phyloP scores from a whole-genome alignment of 2,797 vertebrate genomes.

The Hippocampus kuda region DNA sequence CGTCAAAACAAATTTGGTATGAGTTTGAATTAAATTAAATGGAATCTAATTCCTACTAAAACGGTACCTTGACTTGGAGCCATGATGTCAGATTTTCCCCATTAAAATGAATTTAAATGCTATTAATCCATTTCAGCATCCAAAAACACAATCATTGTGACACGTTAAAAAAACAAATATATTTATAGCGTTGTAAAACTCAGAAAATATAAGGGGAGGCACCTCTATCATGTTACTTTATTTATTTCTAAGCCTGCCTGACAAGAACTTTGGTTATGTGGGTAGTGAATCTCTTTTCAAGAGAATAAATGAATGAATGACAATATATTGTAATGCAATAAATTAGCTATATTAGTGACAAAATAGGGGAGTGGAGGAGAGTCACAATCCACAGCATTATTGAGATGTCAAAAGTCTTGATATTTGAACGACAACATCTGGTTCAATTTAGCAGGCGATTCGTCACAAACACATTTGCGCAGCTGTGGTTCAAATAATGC shows the following conservation, averaged over 20 bases:
- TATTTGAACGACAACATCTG: neutral
- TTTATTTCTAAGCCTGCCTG: neutral
- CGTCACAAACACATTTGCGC: neutral
- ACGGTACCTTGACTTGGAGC: neutral
- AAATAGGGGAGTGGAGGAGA: neutral
- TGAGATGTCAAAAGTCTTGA: neutral
- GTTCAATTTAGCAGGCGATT: neutral
- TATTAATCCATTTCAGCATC: neutral
- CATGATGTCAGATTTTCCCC: too few species aligned
- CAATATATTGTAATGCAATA: neutral
- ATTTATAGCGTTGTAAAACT: too few species aligned
- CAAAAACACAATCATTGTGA: neutral
- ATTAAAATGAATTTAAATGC: too few species aligned
- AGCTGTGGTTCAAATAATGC: neutral
- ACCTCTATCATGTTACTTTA: neutral
- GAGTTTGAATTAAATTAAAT: neutral
- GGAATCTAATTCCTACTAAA: neutral
- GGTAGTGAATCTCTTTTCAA: neutral
- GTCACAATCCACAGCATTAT: neutral
- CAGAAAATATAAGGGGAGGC: too few species aligned
- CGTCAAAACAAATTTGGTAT: neutral
- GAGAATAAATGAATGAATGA: neutral
- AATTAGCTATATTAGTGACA: neutral
- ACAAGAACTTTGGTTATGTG: neutral
- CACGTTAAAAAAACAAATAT: neutral